A percentile compares a stretch with the other conserved stretches of the same genome.
Evolutionary conservation across 2,888 invertebrate species (phyloP).

Genomic region (Pyrrhosoma nymphula): DNA sequence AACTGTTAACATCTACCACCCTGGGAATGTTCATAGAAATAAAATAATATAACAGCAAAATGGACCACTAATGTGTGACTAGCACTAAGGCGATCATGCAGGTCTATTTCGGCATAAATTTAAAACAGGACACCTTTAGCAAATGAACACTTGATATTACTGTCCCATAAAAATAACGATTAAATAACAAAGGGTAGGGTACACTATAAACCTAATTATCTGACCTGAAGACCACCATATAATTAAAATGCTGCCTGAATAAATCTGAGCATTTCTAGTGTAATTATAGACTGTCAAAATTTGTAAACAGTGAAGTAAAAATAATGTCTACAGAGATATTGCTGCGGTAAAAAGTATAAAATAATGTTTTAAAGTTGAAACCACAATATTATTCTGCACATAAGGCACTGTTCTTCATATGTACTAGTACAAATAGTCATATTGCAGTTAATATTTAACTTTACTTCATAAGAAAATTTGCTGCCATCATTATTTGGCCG

Average conservation of each 20-base stretch:
- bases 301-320: slow-evolving; percentile 24
- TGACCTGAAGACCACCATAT: neutral
- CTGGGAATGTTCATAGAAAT: neutral
- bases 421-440: slow-evolving; percentile 28
- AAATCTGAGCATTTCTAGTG: neutral
- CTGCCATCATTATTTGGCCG: slow-evolving; percentile 8
- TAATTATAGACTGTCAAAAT: neutral
- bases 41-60: slow-evolving; percentile 4
- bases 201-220: neutral
- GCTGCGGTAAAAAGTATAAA: slow-evolving; percentile 14
- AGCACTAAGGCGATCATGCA: slow-evolving; percentile 22
- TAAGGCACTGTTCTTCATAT: slow-evolving; percentile 27
- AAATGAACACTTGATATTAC: neutral
- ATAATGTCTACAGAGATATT: neutral
- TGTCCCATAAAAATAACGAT: neutral
- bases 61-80: slow-evolving; percentile 16
- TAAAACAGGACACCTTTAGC: neutral
- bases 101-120: neutral
- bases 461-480: neutral
- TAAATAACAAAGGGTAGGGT: neutral
- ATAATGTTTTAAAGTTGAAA: neutral
- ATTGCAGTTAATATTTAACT: slow-evolving; percentile 8
- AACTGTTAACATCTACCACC: neutral
- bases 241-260: slow-evolving; percentile 13
- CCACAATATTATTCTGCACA: slow-evolving; percentile 10